phyloP scores from a whole-genome alignment of 2,888 invertebrate genomes.

The Lasioglossum lativentre region DNA sequence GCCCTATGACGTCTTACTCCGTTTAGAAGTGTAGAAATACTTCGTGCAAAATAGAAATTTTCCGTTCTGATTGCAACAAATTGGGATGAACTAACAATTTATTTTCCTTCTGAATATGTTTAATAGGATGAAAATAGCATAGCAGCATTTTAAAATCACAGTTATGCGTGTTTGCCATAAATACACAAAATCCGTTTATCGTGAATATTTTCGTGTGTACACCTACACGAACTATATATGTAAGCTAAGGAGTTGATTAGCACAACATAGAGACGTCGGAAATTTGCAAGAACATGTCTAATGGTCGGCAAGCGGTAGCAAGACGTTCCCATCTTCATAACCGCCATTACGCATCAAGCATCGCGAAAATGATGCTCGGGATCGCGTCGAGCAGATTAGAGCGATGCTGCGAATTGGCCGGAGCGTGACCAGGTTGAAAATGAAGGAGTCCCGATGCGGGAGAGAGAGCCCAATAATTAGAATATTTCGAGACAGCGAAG shows the following conservation, averaged over 20 bases:
- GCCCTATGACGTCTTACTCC: too few relatives aligned
- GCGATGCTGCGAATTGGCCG: background rate
- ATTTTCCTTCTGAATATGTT: too few relatives aligned
- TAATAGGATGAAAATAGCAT: too few relatives aligned
- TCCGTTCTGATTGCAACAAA: too few relatives aligned
- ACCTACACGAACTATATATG: fast-evolving
- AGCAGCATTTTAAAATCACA: too few relatives aligned
- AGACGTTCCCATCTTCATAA: background rate
- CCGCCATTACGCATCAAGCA: background rate
- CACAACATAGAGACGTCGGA: background rate
- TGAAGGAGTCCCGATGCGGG: background rate
- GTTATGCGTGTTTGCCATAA: too few relatives aligned
- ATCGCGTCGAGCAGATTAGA: background rate
- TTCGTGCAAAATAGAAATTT: too few relatives aligned
- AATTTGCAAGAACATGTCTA: background rate
- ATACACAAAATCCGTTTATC: background rate
- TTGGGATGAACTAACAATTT: too few relatives aligned
- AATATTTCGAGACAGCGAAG: conserved; percentile 66
- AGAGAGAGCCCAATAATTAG: conserved; percentile 61
- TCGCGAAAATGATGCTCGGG: background rate
- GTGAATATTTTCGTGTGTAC: background rate
- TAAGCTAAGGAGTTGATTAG: background rate
- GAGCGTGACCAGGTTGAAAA: background rate
- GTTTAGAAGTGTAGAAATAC: too few relatives aligned
- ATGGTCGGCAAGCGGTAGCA: background rate